Evolutionary conservation across 2,888 invertebrate genomes (phyloP), one percentile per base, ranked within the genome.

Genomic region (Coleophora flavipennella): DNA sequence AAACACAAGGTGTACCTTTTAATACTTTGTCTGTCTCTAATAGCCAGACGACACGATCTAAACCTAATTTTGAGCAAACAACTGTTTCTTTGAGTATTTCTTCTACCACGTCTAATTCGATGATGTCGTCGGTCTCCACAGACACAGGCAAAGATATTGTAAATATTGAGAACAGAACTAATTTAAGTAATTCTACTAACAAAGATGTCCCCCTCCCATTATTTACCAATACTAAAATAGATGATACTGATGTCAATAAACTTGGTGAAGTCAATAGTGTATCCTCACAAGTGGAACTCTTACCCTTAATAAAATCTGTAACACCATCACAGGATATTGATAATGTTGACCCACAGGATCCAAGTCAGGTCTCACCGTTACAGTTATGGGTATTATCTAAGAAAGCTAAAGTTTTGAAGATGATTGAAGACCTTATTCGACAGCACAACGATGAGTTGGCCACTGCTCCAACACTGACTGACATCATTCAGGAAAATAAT

Each of bases 361-460:
- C 69, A 33, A 68, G 51, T 57, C 66, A 70, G 46, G 49, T 83
- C 47, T 74, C 83, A 31, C 72, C 69, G 31, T 47, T 77, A 36
- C 78, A 84, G 48, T 53, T 84, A 48, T 79, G 75, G 79, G 63
- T 84, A 48, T 58, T 85, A 44, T 79, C 84, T n/a, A 80, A 77
- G 58, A 79, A 83, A 66, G 84, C 85, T 44, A 69, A 68, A 46
- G 77, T 85, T 45, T 67, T 85, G 43, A 71, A 81, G 62, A 81
- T 84, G 75, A 85, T 85, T 40, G 84, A 85, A 71, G 76, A 84
- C 43, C 56, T 86, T 33, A 73, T 86, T 51, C 62, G 66, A 51
- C 69, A 75, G 51, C 84, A 86, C 46, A 78, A 85, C 50, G 62
- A 67, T 38, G 84, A 85, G 61, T 57, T 84, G 48, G 69, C 67